phyloP scores from a whole-genome alignment of 1,140 invertebrate species.

The Macrobrachium rosenbergii region DNA sequence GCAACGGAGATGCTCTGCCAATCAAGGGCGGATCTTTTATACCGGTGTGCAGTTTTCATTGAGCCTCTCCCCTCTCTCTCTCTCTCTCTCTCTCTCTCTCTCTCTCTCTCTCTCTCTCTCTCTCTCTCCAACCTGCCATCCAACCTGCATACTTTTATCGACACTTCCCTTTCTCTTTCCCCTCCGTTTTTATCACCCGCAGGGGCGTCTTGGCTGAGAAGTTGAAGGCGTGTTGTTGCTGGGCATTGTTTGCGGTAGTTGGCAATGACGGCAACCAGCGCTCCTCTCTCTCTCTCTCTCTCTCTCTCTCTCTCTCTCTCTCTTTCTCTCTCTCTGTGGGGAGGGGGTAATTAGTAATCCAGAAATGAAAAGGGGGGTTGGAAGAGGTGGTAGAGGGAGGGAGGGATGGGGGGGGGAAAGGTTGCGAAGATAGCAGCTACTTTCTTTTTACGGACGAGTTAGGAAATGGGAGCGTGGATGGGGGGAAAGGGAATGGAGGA shows the following conservation, averaged over 20 bases:
- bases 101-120: constrained; percentile 51
- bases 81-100: too few relatives aligned
- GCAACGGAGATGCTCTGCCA: constrained; percentile 58
- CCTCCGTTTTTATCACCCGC: constrained; percentile 54
- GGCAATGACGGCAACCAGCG: background rate
- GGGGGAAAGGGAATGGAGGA: background rate
- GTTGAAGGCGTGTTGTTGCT: constrained; percentile 58
- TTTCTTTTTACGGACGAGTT: too few relatives aligned
- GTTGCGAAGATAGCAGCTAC: too few relatives aligned
- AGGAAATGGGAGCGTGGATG: background rate
- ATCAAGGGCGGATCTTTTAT: constrained; percentile 52
- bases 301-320: too few relatives aligned
- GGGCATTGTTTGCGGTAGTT: constrained; percentile 37
- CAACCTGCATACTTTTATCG: constrained; percentile 62
- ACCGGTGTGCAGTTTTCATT: constrained; percentile 60
- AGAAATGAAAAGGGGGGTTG: background rate
- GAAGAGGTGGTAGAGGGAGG: constrained; percentile 1
- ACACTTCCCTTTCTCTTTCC: constrained; percentile 61
- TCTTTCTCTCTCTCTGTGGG: too few relatives aligned
- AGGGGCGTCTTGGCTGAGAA: constrained; percentile 58
- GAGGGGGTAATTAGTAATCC: too few relatives aligned
- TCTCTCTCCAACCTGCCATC: too few relatives aligned
- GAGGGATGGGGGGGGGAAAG: background rate
- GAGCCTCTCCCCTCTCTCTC: constrained; percentile 56
- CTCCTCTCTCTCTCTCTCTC: too few relatives aligned